Conservation (phyloP, 2,113 vertebrate species). For the Stomatorhinus ivindoensis region DNA sequence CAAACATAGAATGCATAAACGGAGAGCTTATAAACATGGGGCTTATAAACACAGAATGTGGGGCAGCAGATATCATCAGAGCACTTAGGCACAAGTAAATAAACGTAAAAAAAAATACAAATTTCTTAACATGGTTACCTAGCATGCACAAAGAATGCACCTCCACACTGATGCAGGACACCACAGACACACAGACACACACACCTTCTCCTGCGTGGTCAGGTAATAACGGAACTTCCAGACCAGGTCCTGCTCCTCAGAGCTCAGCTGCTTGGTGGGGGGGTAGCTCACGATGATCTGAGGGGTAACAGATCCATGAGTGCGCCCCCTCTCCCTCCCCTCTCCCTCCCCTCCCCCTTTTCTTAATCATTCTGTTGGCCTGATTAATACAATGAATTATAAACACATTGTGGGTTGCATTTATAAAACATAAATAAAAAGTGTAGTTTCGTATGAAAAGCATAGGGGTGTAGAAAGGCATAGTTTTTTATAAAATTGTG, state of each 20-base stretch:
- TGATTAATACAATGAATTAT: background rate
- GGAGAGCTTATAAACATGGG: too few species aligned
- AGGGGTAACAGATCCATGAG: constrained; percentile 19
- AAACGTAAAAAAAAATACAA: background rate
- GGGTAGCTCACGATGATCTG: constrained; percentile 97
- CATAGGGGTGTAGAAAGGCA: background rate
- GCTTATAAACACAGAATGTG: background rate
- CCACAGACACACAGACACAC: background rate
- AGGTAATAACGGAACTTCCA: constrained; percentile 99
- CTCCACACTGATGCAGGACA: background rate
- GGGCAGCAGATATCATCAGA: background rate
- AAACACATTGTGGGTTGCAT: background rate
- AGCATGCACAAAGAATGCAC: background rate
- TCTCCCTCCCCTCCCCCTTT: background rate
- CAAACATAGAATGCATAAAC: background rate
- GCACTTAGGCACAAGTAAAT: background rate
- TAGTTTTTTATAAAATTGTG: background rate
- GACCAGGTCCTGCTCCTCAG: constrained; percentile 94
- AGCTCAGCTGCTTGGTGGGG: constrained; percentile 90
- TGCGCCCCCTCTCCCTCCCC: background rate
- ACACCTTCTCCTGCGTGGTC: constrained; percentile 93
- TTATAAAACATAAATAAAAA: background rate
- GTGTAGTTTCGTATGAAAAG: background rate
- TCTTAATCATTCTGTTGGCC: background rate
- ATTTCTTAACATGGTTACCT: background rate